phyloP scores from a whole-genome alignment of 2,113 vertebrate species.

The Lagenorhynchus albirostris region DNA sequence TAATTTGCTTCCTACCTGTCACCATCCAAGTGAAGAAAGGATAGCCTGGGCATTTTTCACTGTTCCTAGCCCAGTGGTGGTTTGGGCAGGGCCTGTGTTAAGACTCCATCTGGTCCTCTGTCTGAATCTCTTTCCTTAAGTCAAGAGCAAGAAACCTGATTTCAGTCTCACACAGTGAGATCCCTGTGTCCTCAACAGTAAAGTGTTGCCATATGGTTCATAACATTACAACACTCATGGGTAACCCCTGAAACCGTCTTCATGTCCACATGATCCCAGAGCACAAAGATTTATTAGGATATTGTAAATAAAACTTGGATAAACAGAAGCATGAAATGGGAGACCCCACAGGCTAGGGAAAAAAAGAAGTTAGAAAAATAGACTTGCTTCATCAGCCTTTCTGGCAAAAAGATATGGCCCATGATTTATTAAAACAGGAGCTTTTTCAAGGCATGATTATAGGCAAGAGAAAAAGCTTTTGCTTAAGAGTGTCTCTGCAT shows the following conservation, averaged over 20 bases:
- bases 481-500: not conserved
- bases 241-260: slow-evolving; percentile 43
- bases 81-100: slow-evolving; percentile 2
- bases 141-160: not conserved
- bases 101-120: not conserved
- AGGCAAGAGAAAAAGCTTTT: slow-evolving; percentile 7
- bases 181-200: slow-evolving; percentile 16
- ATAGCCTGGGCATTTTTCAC: not conserved
- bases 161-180: not conserved
- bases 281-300: slow-evolving; percentile 38
- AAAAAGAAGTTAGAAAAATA: slow-evolving; percentile 48
- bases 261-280: not conserved
- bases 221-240: slow-evolving; percentile 27
- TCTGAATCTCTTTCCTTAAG: not conserved
- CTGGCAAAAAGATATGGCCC: not conserved
- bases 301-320: slow-evolving; percentile 65
- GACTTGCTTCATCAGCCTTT: not conserved
- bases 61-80: not conserved
- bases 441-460: slow-evolving; percentile 26
- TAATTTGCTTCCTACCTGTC: not conserved
- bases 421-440: slow-evolving; percentile 37
- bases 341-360: not conserved
- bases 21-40: not conserved
- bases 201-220: slow-evolving; percentile 3
- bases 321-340: slow-evolving; percentile 49